Evolutionary conservation across 2,888 invertebrate species (phyloP), one percentile per base, ranked within the genome.

Genomic region (Schizotus pectinicornis): DNA sequence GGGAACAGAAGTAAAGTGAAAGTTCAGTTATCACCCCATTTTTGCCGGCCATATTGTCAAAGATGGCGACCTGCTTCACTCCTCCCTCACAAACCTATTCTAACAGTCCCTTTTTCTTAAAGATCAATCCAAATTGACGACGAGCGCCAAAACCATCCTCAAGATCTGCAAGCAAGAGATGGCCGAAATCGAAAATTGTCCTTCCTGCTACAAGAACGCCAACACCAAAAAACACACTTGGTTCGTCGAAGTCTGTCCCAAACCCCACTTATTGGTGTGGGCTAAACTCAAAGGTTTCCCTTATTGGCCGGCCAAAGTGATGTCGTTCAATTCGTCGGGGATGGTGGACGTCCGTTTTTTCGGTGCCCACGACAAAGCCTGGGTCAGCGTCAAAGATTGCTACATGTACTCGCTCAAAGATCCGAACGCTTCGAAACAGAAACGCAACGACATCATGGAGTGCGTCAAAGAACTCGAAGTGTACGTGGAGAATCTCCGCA

Each of bases 221-320:
- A 92, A 94, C 73, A 88, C 90, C 0, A 86, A 90, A 33, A 83
- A 86, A 48, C 87, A 89, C 56, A 86, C 88, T 0, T 97, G 96
- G 95, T 97, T 97, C 80, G 88, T 92, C 0, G 92, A 95, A 74
- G 93, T 94, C 1, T 97, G 97, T 80, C 88, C 90, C 13, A 88
- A 88, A 54, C 96, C 96, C 0, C 97, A 98, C 81, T 82, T 93
- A 9, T 79, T 98, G 53, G 89, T 98, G 0, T 98, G 98, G 98
- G 98, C 98, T 0, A 96, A 97, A 77, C 82, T 98, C 7, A 95
- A 96, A 82, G 97, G 95, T 7, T 98, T 96, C 74, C 98, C 98
- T 0, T 96, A 91, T 79, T 98, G 98, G 98, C 98, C 98, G 0
- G 97, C 95, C 0, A 98, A 98, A 80, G 92, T 90, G 0, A 91